These are phyloP conservation scores for Paramormyrops hopkinsi DNA, from an alignment of 2,797 vertebrate genomes.

Conservation along the genomic window DNA sequence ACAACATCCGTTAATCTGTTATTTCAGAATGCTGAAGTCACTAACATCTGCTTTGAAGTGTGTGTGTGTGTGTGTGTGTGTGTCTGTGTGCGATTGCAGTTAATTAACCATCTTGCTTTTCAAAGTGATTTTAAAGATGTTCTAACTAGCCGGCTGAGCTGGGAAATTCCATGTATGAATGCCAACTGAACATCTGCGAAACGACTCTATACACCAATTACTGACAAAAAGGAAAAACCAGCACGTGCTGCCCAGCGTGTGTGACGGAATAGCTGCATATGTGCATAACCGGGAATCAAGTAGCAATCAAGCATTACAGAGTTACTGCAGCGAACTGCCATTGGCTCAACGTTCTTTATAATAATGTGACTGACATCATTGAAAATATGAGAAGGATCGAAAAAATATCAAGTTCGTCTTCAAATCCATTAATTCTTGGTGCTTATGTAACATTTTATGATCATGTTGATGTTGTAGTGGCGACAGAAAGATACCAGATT, in stretches of 20 bases:
- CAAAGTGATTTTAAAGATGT: not conserved
- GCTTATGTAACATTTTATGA: not conserved
- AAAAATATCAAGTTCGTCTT: not conserved
- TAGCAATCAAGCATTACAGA: not conserved
- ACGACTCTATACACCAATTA: not conserved
- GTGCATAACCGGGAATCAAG: not conserved
- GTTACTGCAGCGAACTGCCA: not conserved
- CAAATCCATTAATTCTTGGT: not conserved
- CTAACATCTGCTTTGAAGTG: not conserved
- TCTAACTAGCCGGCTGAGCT: not conserved
- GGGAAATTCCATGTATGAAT: not conserved
- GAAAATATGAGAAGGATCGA: not conserved
- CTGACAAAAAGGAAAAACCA: not conserved
- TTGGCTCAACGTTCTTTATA: not conserved
- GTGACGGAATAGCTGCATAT: not conserved
- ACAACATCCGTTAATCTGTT: not conserved
- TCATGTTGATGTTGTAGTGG: not conserved
- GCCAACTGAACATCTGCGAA: constrained; percentile 7
- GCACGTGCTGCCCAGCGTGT: not conserved
- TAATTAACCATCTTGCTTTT: not conserved
- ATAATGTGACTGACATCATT: not conserved
- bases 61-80: not conserved
- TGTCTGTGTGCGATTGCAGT: not conserved
- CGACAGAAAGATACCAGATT: not conserved
- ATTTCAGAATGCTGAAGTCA: not conserved